A percentile compares a stretch with the other conserved stretches of the same genome.
Conservation (phyloP, 1,140 invertebrate genomes). For the Drosophila pruinosa region DNA sequence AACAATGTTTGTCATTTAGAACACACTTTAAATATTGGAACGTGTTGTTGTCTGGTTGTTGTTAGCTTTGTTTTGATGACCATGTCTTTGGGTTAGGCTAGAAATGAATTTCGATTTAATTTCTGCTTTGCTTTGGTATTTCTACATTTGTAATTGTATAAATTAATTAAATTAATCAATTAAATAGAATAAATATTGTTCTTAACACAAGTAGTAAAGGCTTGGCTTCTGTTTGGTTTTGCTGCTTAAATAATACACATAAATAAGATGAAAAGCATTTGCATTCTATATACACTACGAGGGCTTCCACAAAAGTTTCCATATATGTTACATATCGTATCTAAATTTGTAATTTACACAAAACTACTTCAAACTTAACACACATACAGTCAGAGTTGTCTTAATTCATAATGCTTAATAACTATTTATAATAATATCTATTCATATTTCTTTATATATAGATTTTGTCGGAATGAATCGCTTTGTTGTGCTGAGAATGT, state of each 20-base stretch:
- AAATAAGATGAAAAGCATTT: background rate
- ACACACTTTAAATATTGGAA: constrained; percentile 38
- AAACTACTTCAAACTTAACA: constrained; percentile 64
- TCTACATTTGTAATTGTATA: constrained; percentile 4
- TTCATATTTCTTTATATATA: constrained; percentile 12
- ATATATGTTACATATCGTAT: constrained; percentile 22
- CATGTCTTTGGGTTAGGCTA: constrained; percentile 2
- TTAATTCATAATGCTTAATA: constrained; percentile 36
- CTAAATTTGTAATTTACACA: constrained; percentile 35
- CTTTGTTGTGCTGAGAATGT: constrained; percentile 20
- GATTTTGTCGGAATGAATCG: constrained; percentile 15
- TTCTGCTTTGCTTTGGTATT: constrained; percentile 25
- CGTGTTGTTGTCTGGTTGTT: background rate
- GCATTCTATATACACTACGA: constrained; percentile 24
- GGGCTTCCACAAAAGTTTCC: background rate
- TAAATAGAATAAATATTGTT: constrained; percentile 24
- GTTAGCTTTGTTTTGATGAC: constrained; percentile 16
- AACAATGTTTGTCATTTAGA: constrained; percentile 53
- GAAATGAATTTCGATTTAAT: background rate
- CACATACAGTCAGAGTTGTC: constrained; percentile 57
- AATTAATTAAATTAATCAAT: constrained; percentile 3
- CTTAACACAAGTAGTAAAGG: constrained; percentile 12
- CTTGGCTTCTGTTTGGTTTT: constrained; percentile 44
- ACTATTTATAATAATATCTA: constrained; percentile 4
- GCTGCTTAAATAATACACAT: constrained; percentile 9